Percentiles rank a stretch among this genome's conserved stretches.
Evolutionary conservation across 2,797 vertebrate genomes (phyloP).

Genomic region (Arrhamphus sclerolepis): DNA sequence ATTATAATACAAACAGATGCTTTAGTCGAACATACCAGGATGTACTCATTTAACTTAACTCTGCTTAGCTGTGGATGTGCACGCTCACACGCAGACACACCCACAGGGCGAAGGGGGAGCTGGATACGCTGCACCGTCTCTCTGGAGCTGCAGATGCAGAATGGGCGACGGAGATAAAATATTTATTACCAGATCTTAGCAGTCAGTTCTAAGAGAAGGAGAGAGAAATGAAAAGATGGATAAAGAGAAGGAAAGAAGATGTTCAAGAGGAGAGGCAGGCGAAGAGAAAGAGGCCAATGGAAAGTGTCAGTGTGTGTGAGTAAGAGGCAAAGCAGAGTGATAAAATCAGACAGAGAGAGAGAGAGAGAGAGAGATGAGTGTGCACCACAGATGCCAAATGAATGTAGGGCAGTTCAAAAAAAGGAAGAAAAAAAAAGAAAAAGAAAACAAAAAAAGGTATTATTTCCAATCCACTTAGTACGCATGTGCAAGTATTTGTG

Average conservation of each 20-base stretch:
- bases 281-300: slow-evolving; percentile 30
- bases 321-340: slow-evolving; percentile 40
- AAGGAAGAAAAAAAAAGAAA: slow-evolving; percentile 16
- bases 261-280: slow-evolving; percentile 23
- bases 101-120: slow-evolving; percentile 2
- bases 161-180: slow-evolving; percentile 71
- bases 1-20: slow-evolving; percentile 48
- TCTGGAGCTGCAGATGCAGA: slow-evolving; percentile 60
- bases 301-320: slow-evolving; percentile 22
- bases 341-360: slow-evolving; percentile 38
- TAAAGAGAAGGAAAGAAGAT: slow-evolving; percentile 18
- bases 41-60: slow-evolving; percentile 34
- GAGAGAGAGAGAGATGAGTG: slow-evolving; percentile 58
- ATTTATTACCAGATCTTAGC: slow-evolving; percentile 73
- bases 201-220: slow-evolving; percentile 34
- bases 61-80: slow-evolving; percentile 15
- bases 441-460: slow-evolving; percentile 53
- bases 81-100: slow-evolving; percentile 7
- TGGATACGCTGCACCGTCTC: slow-evolving; percentile 38
- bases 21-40: slow-evolving; percentile 26
- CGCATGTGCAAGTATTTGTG: slow-evolving; percentile 42
- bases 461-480: slow-evolving; percentile 72
- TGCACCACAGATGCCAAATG: slow-evolving; percentile 75
- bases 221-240: slow-evolving; percentile 26
- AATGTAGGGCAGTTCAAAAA: slow-evolving; percentile 75